A percentile compares a stretch with the other conserved stretches of the same genome.
phyloP scores from a whole-genome alignment of 1,140 invertebrate species.

The Panonychus citri region DNA sequence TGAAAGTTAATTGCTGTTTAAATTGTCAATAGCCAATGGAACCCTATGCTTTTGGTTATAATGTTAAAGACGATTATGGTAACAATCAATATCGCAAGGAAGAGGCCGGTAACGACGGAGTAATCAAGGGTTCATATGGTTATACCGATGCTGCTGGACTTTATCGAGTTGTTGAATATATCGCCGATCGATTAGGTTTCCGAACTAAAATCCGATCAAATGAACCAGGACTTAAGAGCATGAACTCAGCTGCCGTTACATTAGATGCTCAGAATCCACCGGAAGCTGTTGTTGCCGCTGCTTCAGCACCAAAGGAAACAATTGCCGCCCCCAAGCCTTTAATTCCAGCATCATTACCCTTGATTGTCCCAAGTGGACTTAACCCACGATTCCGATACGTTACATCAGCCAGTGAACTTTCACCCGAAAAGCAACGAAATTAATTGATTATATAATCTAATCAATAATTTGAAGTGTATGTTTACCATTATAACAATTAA shows the following conservation, averaged over 20 bases:
- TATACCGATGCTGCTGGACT: slow-evolving; percentile 4
- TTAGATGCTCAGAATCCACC: not conserved
- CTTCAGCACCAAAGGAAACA: not conserved
- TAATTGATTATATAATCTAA: no score
- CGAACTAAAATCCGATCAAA: slow-evolving; percentile 8
- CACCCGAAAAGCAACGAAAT: not conserved
- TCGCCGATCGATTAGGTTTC: slow-evolving; percentile 10
- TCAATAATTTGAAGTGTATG: no score
- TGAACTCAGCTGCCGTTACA: not conserved
- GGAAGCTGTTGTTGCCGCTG: not conserved
- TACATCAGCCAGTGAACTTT: not conserved
- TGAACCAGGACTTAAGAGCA: slow-evolving; percentile 5
- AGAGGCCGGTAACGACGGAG: not conserved
- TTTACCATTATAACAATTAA: no score
- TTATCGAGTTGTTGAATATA: slow-evolving; percentile 9
- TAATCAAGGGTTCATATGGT: slow-evolving; percentile 4
- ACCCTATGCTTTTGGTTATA: slow-evolving; percentile 1
- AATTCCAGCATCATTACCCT: not conserved
- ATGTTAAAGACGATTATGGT: not conserved
- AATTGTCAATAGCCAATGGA: not conserved
- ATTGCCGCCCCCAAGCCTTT: not conserved
- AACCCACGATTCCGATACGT: not conserved
- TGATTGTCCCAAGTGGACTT: not conserved
- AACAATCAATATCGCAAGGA: not conserved
- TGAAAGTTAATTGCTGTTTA: not conserved